These are phyloP conservation scores for Lasiurus cinereus DNA, from an alignment of 2,113 vertebrate genomes.

Conservation along the genomic window DNA sequence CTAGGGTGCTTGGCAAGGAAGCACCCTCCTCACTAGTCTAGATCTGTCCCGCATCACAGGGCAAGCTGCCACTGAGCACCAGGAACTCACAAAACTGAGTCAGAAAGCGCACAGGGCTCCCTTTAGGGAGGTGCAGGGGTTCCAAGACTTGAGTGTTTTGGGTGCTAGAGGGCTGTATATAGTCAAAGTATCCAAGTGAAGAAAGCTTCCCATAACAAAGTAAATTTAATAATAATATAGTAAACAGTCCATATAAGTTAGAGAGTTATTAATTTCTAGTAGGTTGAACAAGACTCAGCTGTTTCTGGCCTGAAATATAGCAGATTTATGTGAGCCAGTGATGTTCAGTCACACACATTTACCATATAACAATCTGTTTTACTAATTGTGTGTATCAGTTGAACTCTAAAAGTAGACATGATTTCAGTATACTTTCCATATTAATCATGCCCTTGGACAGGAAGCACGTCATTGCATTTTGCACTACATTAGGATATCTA, in stretches of 20 bases:
- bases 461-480: not conserved
- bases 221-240: not conserved
- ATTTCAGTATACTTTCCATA: constrained; percentile 20
- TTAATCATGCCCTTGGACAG: not conserved
- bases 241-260: not conserved
- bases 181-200: not conserved
- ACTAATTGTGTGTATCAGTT: not conserved
- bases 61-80: too few relatives aligned
- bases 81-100: not conserved
- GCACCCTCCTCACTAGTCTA: not conserved
- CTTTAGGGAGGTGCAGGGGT: not conserved
- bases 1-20: not conserved
- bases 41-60: not conserved
- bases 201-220: not conserved
- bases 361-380: not conserved
- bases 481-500: not conserved
- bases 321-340: not conserved
- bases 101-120: not conserved
- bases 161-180: not conserved
- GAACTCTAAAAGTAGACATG: not conserved
- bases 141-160: not conserved
- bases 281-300: not conserved
- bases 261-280: constrained; percentile 28
- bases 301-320: not conserved
- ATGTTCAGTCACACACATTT: not conserved